Base-by-base conservation (phyloP, 2,888 invertebrate genomes). In the Brachyopa scutellaris region DNA sequence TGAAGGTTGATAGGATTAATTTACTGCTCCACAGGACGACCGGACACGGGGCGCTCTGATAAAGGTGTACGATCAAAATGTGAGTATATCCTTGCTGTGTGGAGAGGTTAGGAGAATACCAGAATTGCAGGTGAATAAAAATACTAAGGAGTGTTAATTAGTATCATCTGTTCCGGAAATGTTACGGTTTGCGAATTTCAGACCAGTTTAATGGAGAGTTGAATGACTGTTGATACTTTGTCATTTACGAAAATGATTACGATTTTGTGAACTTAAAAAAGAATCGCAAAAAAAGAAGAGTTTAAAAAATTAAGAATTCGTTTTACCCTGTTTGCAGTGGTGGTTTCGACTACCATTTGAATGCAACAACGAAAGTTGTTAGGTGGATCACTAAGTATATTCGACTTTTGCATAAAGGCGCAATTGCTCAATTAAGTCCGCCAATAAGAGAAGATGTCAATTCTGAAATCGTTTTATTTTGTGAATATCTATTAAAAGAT, bases 91-190 rank as follows among this genome's bases (percentile, higher is more conserved):
- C 57, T 40, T 61, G 53, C 31, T 55, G 36, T 45, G 42, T 51
- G 36, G 53, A 36, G 29, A 9, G 26, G 31, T 42, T 59, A n/a
- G n/a, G 11, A 17, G 26, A 53, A 79, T 73, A 67, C 73, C 67
- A 57, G 33, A 61, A 15, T 13, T 33, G 73, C 79, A 79, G 79
- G 79, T 79, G 79, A 69, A 67, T 40, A 17, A 26, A 74, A 80
- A 67, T 80, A 49, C 36, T 70, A 64, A 70, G 76, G 76, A 33
- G 80, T 80, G 80, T 70, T 80, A 80, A 80, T 80, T 80, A 80
- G 80, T 31, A 62, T 76, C 69, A 76, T 70, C 69, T 76, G 80
- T 80, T 80, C 31, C 45, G 49, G 42, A 61, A 64, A 47, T 45
- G 73, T 70, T 55, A 47, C 55, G 73, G 64, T 21, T 55, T 36